Conservation (phyloP, 1,140 invertebrate genomes). For the Microplitis demolitor region DNA sequence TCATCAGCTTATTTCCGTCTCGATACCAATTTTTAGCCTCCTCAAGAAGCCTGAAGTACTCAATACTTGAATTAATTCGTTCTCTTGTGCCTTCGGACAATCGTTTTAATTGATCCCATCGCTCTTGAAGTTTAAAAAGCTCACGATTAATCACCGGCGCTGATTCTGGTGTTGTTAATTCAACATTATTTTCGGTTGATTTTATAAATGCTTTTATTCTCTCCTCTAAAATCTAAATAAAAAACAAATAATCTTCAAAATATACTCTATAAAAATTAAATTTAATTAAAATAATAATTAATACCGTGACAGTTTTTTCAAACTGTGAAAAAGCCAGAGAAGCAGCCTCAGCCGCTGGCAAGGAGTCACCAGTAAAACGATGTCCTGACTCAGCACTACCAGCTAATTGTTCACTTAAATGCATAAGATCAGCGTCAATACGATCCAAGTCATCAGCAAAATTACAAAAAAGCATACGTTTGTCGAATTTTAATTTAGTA, state of each 20-base stretch:
- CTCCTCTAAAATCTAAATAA: slow-evolving; percentile 68
- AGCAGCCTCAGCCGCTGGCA: slow-evolving; percentile 71
- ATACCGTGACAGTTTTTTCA: slow-evolving; percentile 79
- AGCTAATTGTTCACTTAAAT: slow-evolving; percentile 47
- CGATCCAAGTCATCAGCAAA: slow-evolving; percentile 75
- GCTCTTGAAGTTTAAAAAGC: slow-evolving; percentile 69
- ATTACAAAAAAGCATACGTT: slow-evolving; percentile 70
- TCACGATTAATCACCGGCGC: slow-evolving; percentile 68
- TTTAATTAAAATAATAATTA: slow-evolving; percentile 26
- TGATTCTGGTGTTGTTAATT: slow-evolving; percentile 54
- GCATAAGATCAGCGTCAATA: slow-evolving; percentile 67
- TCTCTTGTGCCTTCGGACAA: slow-evolving; percentile 71
- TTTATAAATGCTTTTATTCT: slow-evolving; percentile 76
- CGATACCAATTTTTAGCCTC: slow-evolving; percentile 75
- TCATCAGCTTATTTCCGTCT: slow-evolving; percentile 74
- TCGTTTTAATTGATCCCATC: slow-evolving; percentile 75
- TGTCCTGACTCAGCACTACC: slow-evolving; percentile 32
- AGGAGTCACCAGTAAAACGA: slow-evolving; percentile 67
- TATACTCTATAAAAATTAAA: neutral
- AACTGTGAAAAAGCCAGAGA: slow-evolving; percentile 77
- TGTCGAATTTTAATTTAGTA: slow-evolving; percentile 67
- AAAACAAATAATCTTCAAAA: neutral
- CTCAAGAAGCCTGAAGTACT: slow-evolving; percentile 66
- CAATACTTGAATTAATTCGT: slow-evolving; percentile 62
- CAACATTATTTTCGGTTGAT: slow-evolving; percentile 71